phyloP scores from a whole-genome alignment of 1,140 invertebrate genomes.

The Ctenoplectra terminalis region DNA sequence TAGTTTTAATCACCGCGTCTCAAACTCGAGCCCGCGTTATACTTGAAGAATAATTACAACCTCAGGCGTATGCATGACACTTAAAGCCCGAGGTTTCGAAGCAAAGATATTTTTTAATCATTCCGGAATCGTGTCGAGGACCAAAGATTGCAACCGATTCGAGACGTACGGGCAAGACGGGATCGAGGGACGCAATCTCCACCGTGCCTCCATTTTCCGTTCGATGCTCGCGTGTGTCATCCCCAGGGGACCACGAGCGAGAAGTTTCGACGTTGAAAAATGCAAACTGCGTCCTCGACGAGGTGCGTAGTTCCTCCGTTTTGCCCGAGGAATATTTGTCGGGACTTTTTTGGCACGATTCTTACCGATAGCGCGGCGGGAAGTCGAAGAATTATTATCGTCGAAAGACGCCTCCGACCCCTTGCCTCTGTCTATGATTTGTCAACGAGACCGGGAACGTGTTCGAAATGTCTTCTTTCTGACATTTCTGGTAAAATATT shows the following conservation, averaged over 20 bases:
- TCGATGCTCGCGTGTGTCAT: conserved; percentile 53
- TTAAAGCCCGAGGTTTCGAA: neutral
- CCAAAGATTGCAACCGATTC: conserved; percentile 12
- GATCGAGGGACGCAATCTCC: conserved; percentile 43
- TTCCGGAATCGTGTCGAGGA: neutral
- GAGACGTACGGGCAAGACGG: conserved; percentile 3
- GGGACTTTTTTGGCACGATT: conserved; percentile 26
- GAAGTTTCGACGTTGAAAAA: conserved; percentile 68
- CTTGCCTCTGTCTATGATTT: conserved; percentile 41
- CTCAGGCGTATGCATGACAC: no score
- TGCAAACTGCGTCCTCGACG: conserved; percentile 49
- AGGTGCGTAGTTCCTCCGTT: conserved; percentile 1
- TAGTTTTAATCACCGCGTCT: no score
- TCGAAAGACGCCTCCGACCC: conserved; percentile 26
- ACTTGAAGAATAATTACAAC: no score
- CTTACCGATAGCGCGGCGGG: conserved; percentile 12
- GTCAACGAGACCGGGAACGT: conserved; percentile 28
- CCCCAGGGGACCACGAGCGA: conserved; percentile 31
- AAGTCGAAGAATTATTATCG: conserved; percentile 43
- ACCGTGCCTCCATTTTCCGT: conserved; percentile 49
- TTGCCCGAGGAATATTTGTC: conserved; percentile 51
- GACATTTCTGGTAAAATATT: neutral
- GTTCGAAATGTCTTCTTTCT: neutral
- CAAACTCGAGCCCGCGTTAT: no score
- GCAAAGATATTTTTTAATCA: conserved; percentile 29